Conservation (phyloP, 2,888 invertebrate species). For the Ichneumon xanthorius region DNA sequence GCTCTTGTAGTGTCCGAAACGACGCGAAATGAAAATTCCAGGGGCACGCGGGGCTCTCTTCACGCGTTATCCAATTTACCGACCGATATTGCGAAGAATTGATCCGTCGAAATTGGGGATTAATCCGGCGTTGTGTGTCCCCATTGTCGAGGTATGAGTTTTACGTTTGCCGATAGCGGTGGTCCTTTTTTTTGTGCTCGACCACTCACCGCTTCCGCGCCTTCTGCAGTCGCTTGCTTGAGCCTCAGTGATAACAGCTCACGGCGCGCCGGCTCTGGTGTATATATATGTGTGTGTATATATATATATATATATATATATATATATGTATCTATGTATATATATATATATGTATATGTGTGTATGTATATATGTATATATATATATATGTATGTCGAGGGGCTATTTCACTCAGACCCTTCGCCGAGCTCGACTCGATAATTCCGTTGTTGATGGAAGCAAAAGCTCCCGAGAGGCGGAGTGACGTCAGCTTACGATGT, state of each 20-base stretch:
- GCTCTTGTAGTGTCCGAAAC: conserved; percentile 16
- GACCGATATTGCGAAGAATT: conserved; percentile 42
- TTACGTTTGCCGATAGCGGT: not conserved
- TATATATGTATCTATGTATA: too few species aligned
- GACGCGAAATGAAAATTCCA: conserved; percentile 43
- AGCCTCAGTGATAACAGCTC: conserved; percentile 14
- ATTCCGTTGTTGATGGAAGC: conserved; percentile 23
- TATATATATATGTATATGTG: too few species aligned
- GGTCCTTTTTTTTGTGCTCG: not conserved
- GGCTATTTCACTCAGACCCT: conserved; percentile 9
- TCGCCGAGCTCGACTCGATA: conserved; percentile 17
- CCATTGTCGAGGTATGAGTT: not conserved
- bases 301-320: too few species aligned
- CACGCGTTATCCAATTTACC: conserved; percentile 1
- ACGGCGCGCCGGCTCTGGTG: not conserved
- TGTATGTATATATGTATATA: too few species aligned
- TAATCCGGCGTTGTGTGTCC: conserved; percentile 15
- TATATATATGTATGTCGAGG: not conserved
- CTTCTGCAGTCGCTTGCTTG: not conserved
- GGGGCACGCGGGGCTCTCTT: not conserved
- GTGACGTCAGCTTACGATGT: not conserved
- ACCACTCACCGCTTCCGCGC: not conserved
- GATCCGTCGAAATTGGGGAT: conserved; percentile 56
- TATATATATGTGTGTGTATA: too few species aligned
- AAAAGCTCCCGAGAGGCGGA: not conserved